Evolutionary conservation across 2,113 vertebrate species (phyloP).

Genomic region (Stictonetta naevosa): DNA sequence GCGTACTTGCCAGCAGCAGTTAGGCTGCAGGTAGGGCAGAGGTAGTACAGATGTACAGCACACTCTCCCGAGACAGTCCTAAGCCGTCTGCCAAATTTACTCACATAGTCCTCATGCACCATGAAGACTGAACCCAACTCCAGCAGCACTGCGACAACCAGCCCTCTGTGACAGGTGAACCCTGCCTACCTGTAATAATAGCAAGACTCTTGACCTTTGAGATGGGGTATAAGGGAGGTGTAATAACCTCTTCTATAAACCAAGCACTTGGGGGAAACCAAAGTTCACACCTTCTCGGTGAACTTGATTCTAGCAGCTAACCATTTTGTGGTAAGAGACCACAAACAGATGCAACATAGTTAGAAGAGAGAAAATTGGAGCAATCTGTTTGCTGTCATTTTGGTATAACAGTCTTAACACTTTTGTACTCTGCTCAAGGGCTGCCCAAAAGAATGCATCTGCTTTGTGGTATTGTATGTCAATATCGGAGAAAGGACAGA

Average conservation of each 20-base stretch:
- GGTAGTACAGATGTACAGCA: not conserved
- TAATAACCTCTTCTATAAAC: not conserved
- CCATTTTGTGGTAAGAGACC: not conserved
- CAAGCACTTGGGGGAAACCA: not conserved
- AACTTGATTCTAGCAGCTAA: not conserved
- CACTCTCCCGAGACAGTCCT: not conserved
- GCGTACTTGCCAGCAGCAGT: rapidly evolving
- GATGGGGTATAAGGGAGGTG: not conserved
- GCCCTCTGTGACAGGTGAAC: not conserved
- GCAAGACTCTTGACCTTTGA: not conserved
- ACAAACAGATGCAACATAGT: not conserved
- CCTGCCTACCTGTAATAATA: not conserved
- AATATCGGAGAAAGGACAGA: not conserved
- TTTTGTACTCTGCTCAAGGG: not conserved
- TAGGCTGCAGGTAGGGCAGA: not conserved
- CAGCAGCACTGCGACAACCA: not conserved
- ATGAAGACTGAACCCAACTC: not conserved
- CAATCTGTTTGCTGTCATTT: not conserved
- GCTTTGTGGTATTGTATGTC: not conserved
- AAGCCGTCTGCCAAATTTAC: rapidly evolving
- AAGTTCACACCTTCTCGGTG: not conserved
- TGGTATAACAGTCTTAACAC: rapidly evolving
- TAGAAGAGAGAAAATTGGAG: not conserved
- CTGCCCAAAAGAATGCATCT: not conserved
- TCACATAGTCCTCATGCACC: not conserved